Base-by-base conservation (phyloP, 2,113 vertebrate genomes). In the Microcebus griseorufus region DNA sequence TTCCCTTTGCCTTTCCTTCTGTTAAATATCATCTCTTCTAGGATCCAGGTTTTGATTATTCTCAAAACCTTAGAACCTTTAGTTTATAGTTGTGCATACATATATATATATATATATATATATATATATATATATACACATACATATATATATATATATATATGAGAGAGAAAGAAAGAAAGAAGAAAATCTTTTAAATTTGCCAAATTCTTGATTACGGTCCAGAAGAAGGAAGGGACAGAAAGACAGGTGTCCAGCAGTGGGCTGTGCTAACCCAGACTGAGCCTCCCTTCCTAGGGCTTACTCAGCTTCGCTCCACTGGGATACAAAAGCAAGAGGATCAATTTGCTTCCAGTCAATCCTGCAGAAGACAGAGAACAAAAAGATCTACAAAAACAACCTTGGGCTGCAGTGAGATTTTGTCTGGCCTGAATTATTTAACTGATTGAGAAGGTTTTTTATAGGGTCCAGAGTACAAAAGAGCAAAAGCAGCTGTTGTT, bases 391-490 rank as follows among this genome's bases (percentile, higher is more conserved):
- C 20, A 32, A 69, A 80, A 95, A 34, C 37, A 80, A 69, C n/a
- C 34, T 72, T 60, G 10, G 11, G 11, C 29, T 89, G 2, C 42
- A 83, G 22, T 32, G 22, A 62, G 22, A 76, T 90, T 39, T 23
- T 88, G 65, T 76, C 34, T 64, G 6, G 29, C 20, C 7, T 95
- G 55, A 93, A 64, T 95, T 86, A 69, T 65, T 95, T 92, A 88
- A 82, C 34, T 78, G 37, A 18, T 76, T 5, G 0, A 70, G 60
- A 87, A 89, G 17, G 2, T 81, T 83, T 91, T 82, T 83, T 69
- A 25, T 37, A 51, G 2, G 5, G 2, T 80, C 8, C 17, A 60
- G 34, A 55, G 34, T 53, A 81, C 4, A 39, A 81, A 94, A 37
- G 9, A 84, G 42, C 8, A 9, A 91, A 75, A 60, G 34, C 8